Base-by-base conservation (phyloP, 2,888 invertebrate species). In the Dryocosmus kuriphilus region DNA sequence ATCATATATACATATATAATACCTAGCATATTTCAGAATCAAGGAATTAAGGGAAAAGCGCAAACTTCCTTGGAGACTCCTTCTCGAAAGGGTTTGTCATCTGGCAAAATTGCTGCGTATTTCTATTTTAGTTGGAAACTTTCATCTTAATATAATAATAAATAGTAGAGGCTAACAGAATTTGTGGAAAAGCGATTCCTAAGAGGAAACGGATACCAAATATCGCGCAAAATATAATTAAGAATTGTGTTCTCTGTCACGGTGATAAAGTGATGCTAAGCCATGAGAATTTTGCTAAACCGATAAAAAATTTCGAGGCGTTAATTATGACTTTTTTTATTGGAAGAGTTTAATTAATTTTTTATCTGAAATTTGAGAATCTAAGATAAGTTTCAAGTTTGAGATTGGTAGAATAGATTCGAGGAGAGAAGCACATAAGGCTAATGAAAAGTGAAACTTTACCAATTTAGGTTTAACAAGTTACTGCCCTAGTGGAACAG, bases 391-490 rank as follows among this genome's bases (percentile, higher is more conserved):
- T 2, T 32, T 35, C 3, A 32, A 63, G 19, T 35, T 35, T 63
- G 4, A 22, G 32, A 32, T 22, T 55, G 8, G 4, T n/a, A 9
- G 9, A 62, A 62, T 62, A 30, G 19, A 30, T 16, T 9, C 5
- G 0, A 16, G 24, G 60, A 27, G 0, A 27, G 27, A 61, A 61
- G 19, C 61, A 19, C 9, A 30, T 62, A 30, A 32, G n/a, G n/a
- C 62, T 62, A 30, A 32, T 32, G 30, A 62, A 62, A 27, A 32
- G 62, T 32, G 7, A 62, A 62, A 62, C 62, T 62, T 62, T 62
- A 27, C 14, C 27, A 60, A 60, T 61, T 30, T 30, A 62, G 32
- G 7, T 61, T 30, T 62, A 62, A 5, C 24, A 32, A 61, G 30
- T 62, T 65, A 67, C 65, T 41, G 16, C 38, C 27, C 19, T 30